Percentiles rank a stretch among this genome's conserved stretches.
Conservation (phyloP, 1,140 invertebrate genomes). For the Trichomalopsis sarcophagae region DNA sequence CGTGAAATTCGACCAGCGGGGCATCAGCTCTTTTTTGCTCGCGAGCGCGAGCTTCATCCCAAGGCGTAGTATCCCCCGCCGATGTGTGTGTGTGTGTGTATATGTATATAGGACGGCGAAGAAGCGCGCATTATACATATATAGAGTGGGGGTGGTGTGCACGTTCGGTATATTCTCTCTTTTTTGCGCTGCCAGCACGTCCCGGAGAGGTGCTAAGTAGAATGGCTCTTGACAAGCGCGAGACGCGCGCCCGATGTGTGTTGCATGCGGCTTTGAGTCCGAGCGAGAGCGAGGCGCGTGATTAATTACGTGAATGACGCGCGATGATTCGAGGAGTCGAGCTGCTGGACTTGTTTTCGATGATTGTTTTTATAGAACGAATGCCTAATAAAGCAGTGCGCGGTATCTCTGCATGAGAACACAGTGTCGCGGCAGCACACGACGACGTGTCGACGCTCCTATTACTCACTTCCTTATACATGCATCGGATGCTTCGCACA, state of each 20-base stretch:
- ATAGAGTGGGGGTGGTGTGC: neutral
- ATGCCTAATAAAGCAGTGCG: too few species aligned
- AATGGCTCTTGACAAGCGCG: constrained; percentile 1
- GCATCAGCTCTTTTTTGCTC: constrained; percentile 55
- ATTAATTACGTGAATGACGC: constrained; percentile 35
- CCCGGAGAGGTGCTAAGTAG: constrained; percentile 40
- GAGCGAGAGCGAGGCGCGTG: constrained; percentile 2
- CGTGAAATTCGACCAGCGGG: constrained; percentile 69
- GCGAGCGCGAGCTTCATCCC: constrained; percentile 26
- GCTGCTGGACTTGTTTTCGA: neutral
- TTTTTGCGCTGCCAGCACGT: constrained; percentile 25
- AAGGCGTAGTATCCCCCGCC: neutral
- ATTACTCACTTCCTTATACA: constrained; percentile 33
- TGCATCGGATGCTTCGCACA: neutral
- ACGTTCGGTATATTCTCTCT: constrained; percentile 20
- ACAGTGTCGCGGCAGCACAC: neutral
- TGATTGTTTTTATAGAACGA: too few species aligned
- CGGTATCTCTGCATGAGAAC: neutral
- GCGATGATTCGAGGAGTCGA: neutral
- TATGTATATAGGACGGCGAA: neutral
- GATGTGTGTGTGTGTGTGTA: neutral
- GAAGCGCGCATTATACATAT: too few species aligned
- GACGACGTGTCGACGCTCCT: neutral
- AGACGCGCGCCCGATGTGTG: neutral
- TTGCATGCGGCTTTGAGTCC: neutral